These are phyloP conservation scores for Embidobia sp. DNA, from an alignment of 2,888 invertebrate species.

Conservation along the genomic window DNA sequence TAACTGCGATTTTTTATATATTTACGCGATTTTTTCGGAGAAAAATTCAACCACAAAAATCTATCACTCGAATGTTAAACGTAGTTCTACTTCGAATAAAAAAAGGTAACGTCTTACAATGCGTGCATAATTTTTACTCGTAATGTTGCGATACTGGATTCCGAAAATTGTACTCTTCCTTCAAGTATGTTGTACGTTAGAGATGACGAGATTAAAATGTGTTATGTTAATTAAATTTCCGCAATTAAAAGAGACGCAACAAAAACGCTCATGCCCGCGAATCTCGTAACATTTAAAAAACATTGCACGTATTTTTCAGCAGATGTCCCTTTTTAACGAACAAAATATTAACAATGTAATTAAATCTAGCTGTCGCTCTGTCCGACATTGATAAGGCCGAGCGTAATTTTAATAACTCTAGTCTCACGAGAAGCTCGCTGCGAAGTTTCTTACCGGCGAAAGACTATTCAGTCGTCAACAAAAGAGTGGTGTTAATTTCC, in stretches of 20 bases:
- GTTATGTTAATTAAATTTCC: constrained; percentile 29
- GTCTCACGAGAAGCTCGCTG: constrained; percentile 35
- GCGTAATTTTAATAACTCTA: constrained; percentile 39
- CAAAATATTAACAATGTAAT: constrained; percentile 50
- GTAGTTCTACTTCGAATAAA: constrained; percentile 34
- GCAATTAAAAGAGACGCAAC: background rate
- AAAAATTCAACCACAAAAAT: constrained; percentile 15
- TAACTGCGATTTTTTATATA: background rate
- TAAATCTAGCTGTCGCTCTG: constrained; percentile 45
- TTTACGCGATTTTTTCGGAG: background rate
- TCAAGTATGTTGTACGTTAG: constrained; percentile 9
- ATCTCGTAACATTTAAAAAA: constrained; percentile 6
- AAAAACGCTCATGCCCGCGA: constrained; percentile 3
- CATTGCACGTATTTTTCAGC: constrained; percentile 4
- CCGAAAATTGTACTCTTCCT: constrained; percentile 12
- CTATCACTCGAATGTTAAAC: constrained; percentile 21
- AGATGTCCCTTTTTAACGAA: constrained; percentile 13
- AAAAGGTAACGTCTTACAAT: constrained; percentile 23
- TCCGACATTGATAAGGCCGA: constrained; percentile 32
- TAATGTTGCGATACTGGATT: too few species aligned
- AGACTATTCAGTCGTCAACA: constrained; percentile 48
- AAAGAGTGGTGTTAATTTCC: constrained; percentile 12
- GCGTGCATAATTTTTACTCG: constrained; percentile 17
- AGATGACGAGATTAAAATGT: constrained; percentile 12
- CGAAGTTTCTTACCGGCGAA: constrained; percentile 18